A percentile compares a stretch with the other conserved stretches of the same genome.
Conservation (phyloP, 2,113 vertebrate genomes). For the Stegostoma tigrinum region DNA sequence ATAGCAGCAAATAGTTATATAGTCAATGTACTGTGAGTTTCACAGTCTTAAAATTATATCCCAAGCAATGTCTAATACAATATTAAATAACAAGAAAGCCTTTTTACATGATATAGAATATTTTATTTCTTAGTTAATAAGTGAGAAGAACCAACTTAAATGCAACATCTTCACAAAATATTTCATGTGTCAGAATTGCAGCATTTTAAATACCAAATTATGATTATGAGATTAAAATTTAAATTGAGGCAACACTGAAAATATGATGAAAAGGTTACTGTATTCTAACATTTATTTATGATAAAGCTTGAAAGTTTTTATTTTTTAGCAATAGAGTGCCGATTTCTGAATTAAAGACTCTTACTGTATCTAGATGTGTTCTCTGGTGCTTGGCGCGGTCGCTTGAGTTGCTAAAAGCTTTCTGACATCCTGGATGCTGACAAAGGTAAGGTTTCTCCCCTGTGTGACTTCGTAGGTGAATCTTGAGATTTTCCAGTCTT, state of each 20-base stretch:
- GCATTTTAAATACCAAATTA: neutral
- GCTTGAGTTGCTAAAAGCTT: slow-evolving; percentile 97
- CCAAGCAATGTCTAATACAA: neutral
- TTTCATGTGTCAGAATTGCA: neutral
- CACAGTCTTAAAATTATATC: neutral
- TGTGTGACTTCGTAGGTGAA: slow-evolving; percentile 90
- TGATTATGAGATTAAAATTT: neutral
- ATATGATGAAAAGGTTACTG: neutral
- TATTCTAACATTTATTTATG: neutral
- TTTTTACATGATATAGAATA: neutral
- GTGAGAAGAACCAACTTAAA: neutral
- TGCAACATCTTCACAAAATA: neutral
- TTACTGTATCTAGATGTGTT: slow-evolving; percentile 83
- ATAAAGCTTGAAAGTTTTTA: neutral
- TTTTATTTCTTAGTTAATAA: neutral
- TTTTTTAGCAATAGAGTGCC: neutral
- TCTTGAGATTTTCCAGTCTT: slow-evolving; percentile 93
- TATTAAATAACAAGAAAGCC: neutral
- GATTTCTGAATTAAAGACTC: slow-evolving; percentile 40
- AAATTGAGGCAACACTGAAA: neutral
- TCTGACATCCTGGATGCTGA: slow-evolving; percentile 85
- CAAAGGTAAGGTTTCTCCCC: slow-evolving; percentile 91
- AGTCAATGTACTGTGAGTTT: neutral
- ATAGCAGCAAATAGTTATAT: neutral
- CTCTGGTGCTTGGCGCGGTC: slow-evolving; percentile 96